Percentiles rank a stretch among this genome's conserved stretches.
Evolutionary conservation across 2,797 vertebrate species (phyloP).

Genomic region (Sebastolobus alascanus): DNA sequence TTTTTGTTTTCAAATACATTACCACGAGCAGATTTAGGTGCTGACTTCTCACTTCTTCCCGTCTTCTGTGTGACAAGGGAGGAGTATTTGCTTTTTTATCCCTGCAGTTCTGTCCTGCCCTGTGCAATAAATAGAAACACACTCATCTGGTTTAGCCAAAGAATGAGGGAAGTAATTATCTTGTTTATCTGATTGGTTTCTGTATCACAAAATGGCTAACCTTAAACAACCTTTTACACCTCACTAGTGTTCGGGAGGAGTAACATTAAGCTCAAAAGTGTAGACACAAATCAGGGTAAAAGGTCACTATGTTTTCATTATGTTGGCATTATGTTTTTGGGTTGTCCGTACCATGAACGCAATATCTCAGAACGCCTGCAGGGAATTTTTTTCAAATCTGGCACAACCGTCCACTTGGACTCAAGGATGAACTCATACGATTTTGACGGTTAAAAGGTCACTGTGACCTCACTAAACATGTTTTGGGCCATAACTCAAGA

Average conservation of each 20-base stretch:
- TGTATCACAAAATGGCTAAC: not conserved
- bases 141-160: not conserved
- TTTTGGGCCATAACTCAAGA: too few relatives aligned
- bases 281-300: not conserved
- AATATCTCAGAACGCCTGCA: too few relatives aligned
- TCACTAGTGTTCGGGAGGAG: not conserved
- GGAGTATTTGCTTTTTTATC: not conserved
- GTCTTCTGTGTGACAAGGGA: not conserved
- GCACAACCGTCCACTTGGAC: too few relatives aligned
- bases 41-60: rapidly evolving
- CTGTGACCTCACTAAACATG: too few relatives aligned
- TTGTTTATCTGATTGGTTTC: not conserved
- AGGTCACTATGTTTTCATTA: too few relatives aligned
- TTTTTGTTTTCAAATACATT: not conserved
- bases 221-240: not conserved
- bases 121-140: not conserved
- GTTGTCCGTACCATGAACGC: too few relatives aligned
- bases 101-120: not conserved
- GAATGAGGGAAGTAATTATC: not conserved
- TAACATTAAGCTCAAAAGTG: not conserved
- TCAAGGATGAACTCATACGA: too few relatives aligned
- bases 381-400: too few relatives aligned
- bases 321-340: not conserved
- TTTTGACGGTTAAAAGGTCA: too few relatives aligned
- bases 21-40: not conserved